Base-by-base conservation (phyloP, 2,113 vertebrate genomes). In the Boleophthalmus pectinirostris region DNA sequence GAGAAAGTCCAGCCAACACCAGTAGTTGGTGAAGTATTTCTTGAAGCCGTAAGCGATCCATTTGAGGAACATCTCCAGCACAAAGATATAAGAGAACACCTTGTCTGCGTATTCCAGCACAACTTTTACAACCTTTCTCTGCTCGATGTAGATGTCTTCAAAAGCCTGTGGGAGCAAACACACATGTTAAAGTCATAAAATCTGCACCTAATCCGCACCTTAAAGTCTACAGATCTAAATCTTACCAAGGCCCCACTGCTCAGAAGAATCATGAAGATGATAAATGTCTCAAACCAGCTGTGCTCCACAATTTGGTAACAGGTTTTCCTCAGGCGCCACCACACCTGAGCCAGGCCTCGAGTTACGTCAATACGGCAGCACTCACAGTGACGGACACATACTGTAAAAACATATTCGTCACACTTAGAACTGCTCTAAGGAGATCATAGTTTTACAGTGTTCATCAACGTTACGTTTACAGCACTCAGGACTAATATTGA, bases 251-350 rank as follows among this genome's bases (percentile, higher is more conserved):
- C 97, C 12, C 97, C 97, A 0, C 97, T 98, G 95, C 98, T 99
- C 79, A 99, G 96, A 70, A 99, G 94, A 83, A 99, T 99, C 98
- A 99, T 99, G 91, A 99, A 98, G 93, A 99, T 98, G 93, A 99
- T 98, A 93, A 99, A 98, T 0, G 93, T 98, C 92, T 99, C 98
- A 53, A 99, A 99, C 98, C 97, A 99, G 94, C 95, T 98, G 91
- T 99, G 98, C 65, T 99, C 98, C 16, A 99, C 98, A 0, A 99
- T 99, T 85, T 93, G 95, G 90, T 95, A 98, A 92, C 97, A 98
- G 77, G 97, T 98, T 90, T 98, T 98, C 69, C 98, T 92, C 73
- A 99, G 87, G 58, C 94, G 92, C 96, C 97, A 99, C 97, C 98
- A 99, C 69, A 92, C 84, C 84, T 94, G 95, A 57, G 96, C 97